Conservation (phyloP, 2,113 vertebrate species). For the Macquaria australasica region DNA sequence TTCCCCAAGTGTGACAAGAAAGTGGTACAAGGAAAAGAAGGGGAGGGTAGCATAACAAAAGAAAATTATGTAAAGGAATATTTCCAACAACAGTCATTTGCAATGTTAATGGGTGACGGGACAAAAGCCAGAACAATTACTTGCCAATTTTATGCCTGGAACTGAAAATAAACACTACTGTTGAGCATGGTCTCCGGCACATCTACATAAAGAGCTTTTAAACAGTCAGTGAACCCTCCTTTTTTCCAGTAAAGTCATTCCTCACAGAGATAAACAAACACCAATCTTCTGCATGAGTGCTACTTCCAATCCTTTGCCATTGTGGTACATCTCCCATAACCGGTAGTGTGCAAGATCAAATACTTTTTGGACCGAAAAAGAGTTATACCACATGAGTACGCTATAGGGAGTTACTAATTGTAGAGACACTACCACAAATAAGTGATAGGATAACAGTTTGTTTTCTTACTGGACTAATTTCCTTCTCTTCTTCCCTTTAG, state of each 20-base stretch:
- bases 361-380: slow-evolving; percentile 9
- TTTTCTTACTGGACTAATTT: slow-evolving; percentile 23
- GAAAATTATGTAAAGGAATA: slow-evolving; percentile 48
- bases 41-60: slow-evolving; percentile 19
- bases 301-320: slow-evolving; percentile 57
- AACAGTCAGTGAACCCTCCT: slow-evolving; percentile 66
- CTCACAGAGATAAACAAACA: slow-evolving; percentile 75
- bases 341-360: background rate
- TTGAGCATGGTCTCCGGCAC: slow-evolving; percentile 60
- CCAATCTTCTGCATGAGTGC: slow-evolving; percentile 61
- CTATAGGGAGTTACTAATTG: background rate
- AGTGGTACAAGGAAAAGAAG: background rate
- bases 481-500: slow-evolving; percentile 81
- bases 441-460: background rate
- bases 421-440: background rate
- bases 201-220: slow-evolving; percentile 70
- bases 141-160: slow-evolving; percentile 68
- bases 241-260: slow-evolving; percentile 75
- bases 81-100: slow-evolving; percentile 62
- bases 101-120: slow-evolving; percentile 53
- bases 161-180: slow-evolving; percentile 78
- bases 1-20: slow-evolving; percentile 22
- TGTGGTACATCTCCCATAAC: slow-evolving; percentile 44
- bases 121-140: slow-evolving; percentile 67
- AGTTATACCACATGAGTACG: background rate